Conservation (phyloP, 2,888 invertebrate species). For the Heliconius ismenius region DNA sequence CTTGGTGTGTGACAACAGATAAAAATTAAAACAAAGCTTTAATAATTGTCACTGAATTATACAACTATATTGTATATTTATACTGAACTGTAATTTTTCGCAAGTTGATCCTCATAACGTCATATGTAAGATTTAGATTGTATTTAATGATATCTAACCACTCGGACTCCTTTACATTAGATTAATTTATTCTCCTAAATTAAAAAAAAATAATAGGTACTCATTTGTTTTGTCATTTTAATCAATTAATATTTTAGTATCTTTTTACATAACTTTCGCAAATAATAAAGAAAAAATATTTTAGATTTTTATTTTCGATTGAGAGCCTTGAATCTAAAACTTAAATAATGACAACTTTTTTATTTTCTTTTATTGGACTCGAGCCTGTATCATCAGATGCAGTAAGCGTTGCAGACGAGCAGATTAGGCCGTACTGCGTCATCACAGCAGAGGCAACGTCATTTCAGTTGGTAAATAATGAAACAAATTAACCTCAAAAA, state of each 20-base stretch:
- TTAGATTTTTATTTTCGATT: no score
- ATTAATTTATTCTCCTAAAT: no score
- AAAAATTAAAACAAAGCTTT: neutral
- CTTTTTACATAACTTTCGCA: neutral
- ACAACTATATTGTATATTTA: neutral
- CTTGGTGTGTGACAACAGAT: neutral
- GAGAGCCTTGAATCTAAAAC: neutral
- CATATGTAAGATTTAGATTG: neutral
- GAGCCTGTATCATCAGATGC: neutral
- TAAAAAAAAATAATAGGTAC: no score
- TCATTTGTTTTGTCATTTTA: no score
- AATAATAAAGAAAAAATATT: neutral
- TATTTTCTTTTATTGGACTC: neutral
- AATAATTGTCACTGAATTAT: neutral
- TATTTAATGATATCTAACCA: no score
- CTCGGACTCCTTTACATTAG: no score
- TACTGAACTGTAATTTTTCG: neutral
- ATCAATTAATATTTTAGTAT: no score
- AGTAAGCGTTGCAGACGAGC: slow-evolving; percentile 1
- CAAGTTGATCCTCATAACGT: neutral
- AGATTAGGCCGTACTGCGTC: neutral
- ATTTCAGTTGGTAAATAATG: neutral
- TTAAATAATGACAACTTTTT: neutral
- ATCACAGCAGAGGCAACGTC: neutral
- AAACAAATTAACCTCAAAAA: neutral